These are phyloP conservation scores for Dryobates pubescens DNA, from an alignment of 2,797 vertebrate genomes.

Conservation along the genomic window DNA sequence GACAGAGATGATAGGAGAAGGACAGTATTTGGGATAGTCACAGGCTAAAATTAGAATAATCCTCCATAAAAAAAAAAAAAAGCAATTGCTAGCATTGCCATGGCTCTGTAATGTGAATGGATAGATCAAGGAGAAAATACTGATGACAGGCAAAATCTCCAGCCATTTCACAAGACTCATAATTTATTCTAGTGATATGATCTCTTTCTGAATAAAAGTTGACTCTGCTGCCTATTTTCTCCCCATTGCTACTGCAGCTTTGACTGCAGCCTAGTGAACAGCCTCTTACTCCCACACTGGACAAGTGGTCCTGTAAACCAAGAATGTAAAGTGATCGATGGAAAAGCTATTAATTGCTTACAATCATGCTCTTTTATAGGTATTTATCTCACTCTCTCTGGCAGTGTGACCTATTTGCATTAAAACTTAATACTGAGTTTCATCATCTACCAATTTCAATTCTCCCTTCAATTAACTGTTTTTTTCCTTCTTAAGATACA, in stretches of 20 bases:
- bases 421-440: neutral
- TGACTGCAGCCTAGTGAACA: neutral
- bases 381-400: neutral
- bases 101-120: neutral
- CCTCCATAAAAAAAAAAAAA: neutral
- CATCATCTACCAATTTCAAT: neutral
- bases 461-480: neutral
- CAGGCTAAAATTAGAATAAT: constrained; percentile 23
- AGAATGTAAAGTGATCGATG: accelerated
- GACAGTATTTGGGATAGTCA: neutral
- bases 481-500: neutral
- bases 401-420: neutral
- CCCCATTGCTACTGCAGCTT: neutral
- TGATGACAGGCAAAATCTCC: neutral
- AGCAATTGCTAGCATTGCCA: neutral
- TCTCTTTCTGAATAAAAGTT: neutral
- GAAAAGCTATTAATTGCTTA: neutral
- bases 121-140: neutral
- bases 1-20: neutral
- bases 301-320: neutral
- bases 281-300: neutral
- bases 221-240: neutral
- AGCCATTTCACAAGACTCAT: neutral
- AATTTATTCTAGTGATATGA: neutral
- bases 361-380: neutral